Percentiles rank a stretch among this genome's conserved stretches.
phyloP scores from a whole-genome alignment of 2,888 invertebrate genomes.

The Hypolimnas misippus region DNA sequence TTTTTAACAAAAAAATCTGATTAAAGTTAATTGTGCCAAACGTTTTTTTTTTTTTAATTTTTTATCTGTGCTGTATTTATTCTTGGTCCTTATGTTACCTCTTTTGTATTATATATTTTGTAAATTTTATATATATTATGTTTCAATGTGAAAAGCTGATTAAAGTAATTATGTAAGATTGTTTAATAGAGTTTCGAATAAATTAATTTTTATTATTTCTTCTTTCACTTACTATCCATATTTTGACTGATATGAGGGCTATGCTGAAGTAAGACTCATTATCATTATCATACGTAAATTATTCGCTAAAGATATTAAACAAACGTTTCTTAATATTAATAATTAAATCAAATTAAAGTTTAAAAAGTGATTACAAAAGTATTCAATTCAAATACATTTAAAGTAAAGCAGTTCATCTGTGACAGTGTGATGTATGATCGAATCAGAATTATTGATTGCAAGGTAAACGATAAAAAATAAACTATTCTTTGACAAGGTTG shows the following conservation, averaged over 20 bases:
- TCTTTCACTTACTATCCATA: slow-evolving; percentile 3
- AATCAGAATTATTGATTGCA: too few species aligned
- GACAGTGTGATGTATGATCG: too few species aligned
- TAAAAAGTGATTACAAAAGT: too few species aligned
- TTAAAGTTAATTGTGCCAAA: slow-evolving; percentile 70
- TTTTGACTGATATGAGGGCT: neutral
- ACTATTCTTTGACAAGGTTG: too few species aligned
- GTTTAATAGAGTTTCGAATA: slow-evolving; percentile 71
- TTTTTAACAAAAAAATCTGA: slow-evolving; percentile 39
- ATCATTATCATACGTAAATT: too few species aligned
- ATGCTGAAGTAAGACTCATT: too few species aligned
- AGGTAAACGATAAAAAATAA: too few species aligned
- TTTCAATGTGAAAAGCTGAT: slow-evolving; percentile 59
- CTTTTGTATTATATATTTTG: slow-evolving; percentile 61
- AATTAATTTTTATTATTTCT: slow-evolving; percentile 64
- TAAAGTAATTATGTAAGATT: slow-evolving; percentile 57
- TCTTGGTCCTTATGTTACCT: slow-evolving; percentile 64
- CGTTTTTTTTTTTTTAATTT: slow-evolving; percentile 40
- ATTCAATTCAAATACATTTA: too few species aligned
- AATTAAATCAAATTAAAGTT: too few species aligned
- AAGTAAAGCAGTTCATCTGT: too few species aligned
- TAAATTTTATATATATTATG: slow-evolving; percentile 53
- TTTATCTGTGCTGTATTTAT: slow-evolving; percentile 54
- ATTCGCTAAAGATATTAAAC: too few species aligned
- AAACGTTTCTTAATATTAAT: too few species aligned